phyloP scores from a whole-genome alignment of 2,888 invertebrate genomes.

The Papilio demoleus region DNA sequence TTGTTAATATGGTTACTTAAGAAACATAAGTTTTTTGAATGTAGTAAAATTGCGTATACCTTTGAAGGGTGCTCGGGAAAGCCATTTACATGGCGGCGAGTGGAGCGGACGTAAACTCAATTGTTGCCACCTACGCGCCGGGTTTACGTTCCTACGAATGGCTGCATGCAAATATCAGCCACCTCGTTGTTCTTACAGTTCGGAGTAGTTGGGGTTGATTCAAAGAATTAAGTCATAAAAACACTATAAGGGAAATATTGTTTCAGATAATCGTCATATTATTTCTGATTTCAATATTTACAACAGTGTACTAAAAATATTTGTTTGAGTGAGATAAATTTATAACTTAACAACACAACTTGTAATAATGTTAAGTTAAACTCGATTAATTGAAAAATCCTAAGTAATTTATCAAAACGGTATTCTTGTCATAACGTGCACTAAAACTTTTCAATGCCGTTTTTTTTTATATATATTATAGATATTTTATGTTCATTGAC shows the following conservation, averaged over 20 bases:
- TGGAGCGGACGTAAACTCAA: slow-evolving; percentile 61
- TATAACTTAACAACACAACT: no score
- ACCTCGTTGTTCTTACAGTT: slow-evolving; percentile 67
- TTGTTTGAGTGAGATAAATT: no score
- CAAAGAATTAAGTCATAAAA: slow-evolving; percentile 36
- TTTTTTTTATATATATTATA: not conserved
- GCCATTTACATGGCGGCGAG: slow-evolving; percentile 58
- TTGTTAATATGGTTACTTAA: not conserved
- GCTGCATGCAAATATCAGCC: slow-evolving; percentile 68
- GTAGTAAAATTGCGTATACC: slow-evolving; percentile 32
- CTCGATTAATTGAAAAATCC: no score
- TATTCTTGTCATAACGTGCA: not conserved
- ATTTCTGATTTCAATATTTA: no score
- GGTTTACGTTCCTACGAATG: slow-evolving; percentile 74
- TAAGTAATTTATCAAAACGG: not conserved
- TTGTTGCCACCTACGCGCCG: slow-evolving; percentile 69
- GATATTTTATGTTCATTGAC: not conserved
- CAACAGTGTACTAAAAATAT: no score
- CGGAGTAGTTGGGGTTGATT: slow-evolving; percentile 48
- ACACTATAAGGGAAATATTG: not conserved
- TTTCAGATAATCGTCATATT: not conserved
- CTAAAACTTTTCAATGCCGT: not conserved
- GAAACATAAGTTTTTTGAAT: slow-evolving; percentile 28
- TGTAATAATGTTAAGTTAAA: no score
- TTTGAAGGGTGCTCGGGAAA: slow-evolving; percentile 56